Evolutionary conservation across 2,888 invertebrate genomes (phyloP).

Genomic region (Torymus texanus): DNA sequence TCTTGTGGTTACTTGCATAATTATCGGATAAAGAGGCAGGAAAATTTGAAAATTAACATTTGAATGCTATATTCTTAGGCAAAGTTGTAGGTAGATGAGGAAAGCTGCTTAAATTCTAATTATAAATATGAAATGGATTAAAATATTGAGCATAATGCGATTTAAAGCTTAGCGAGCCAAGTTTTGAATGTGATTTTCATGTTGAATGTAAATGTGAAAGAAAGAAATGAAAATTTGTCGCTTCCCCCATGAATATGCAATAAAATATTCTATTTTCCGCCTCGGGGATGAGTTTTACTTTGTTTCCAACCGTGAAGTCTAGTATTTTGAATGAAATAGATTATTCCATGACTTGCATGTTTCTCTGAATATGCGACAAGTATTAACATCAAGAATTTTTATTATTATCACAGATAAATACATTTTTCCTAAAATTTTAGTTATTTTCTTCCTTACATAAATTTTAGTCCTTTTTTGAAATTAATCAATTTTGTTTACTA

Average conservation of each 20-base stretch:
- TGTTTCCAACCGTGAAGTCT: neutral
- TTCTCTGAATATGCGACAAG: neutral
- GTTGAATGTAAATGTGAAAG: slow-evolving; percentile 11
- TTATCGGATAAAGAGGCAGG: no score
- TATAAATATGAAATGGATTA: neutral
- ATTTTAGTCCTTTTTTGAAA: no score
- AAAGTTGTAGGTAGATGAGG: neutral
- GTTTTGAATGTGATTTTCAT: neutral
- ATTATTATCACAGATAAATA: no score
- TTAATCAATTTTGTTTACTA: no score
- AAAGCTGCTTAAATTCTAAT: neutral
- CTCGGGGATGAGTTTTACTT: neutral
- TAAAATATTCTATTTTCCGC: slow-evolving; percentile 5
- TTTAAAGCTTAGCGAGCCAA: neutral
- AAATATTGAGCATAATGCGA: neutral
- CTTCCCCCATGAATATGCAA: slow-evolving; percentile 10
- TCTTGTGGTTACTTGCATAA: no score
- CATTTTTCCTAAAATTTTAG: no score
- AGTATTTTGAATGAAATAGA: neutral
- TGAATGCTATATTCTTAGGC: no score
- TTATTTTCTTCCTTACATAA: no score
- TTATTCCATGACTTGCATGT: neutral
- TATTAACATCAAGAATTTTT: neutral
- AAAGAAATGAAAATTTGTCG: neutral
- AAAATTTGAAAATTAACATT: no score